Evolutionary conservation across 2,113 vertebrate genomes (phyloP).

Genomic region (Heliornis fulica): DNA sequence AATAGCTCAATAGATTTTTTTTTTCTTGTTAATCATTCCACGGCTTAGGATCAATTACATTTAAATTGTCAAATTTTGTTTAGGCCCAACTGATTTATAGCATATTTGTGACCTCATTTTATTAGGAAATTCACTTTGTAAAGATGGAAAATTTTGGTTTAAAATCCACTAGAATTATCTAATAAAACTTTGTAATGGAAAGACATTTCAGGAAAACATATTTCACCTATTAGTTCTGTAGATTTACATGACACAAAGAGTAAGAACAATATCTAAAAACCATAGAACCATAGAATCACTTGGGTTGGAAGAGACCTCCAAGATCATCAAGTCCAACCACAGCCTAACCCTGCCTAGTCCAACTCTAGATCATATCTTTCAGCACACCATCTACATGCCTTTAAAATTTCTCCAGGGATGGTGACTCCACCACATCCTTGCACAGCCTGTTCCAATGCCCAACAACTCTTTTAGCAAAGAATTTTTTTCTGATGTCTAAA

Average conservation of each 20-base stretch:
- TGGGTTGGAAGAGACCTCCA: too few relatives aligned
- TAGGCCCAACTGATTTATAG: not conserved
- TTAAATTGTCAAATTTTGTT: slow-evolving; percentile 10
- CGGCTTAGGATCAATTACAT: not conserved
- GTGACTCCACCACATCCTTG: too few relatives aligned
- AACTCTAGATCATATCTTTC: too few relatives aligned
- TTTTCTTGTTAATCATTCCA: not conserved
- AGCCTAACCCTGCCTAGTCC: too few relatives aligned
- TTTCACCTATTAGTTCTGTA: not conserved
- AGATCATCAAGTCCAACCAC: too few relatives aligned
- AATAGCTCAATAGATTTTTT: not conserved
- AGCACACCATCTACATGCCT: too few relatives aligned
- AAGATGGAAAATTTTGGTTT: not conserved
- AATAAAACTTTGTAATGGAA: not conserved
- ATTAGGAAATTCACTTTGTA: not conserved
- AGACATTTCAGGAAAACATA: not conserved
- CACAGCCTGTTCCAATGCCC: too few relatives aligned
- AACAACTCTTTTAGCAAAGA: too few relatives aligned
- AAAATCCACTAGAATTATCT: not conserved
- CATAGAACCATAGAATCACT: too few relatives aligned
- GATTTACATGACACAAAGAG: not conserved
- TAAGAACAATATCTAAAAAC: too few relatives aligned
- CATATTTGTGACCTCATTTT: not conserved
- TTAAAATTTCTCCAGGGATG: too few relatives aligned
- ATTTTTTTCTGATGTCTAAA: too few relatives aligned